Conservation (phyloP, 2,888 invertebrate genomes). For the Psylliodes chrysocephalus region DNA sequence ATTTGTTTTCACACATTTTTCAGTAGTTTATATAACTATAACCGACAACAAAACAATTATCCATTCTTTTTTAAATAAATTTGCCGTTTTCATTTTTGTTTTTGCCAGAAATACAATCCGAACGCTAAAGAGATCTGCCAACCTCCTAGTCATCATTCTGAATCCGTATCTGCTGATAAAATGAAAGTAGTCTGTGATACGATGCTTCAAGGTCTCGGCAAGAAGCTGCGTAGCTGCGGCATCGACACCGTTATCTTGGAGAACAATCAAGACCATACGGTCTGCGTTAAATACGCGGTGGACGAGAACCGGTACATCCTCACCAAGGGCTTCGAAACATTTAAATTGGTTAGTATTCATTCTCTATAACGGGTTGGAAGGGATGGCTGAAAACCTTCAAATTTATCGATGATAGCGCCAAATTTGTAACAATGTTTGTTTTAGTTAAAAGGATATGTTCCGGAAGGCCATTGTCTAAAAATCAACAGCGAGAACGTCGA, state of each 20-base stretch:
- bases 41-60: no score
- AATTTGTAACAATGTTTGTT: no score
- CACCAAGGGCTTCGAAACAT: constrained; percentile 65
- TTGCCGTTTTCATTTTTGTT: background rate
- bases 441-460: constrained; percentile 66
- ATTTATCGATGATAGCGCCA: no score
- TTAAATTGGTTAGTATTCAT: constrained; percentile 60
- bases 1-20: no score
- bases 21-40: no score
- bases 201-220: constrained; percentile 69
- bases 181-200: constrained; percentile 71
- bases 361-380: no score
- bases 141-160: constrained; percentile 55
- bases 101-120: constrained; percentile 31
- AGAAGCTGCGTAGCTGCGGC: constrained; percentile 73
- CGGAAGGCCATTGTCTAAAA: constrained; percentile 69
- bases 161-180: constrained; percentile 52
- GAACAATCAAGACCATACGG: constrained; percentile 65
- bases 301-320: constrained; percentile 68
- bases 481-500: constrained; percentile 68
- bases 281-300: constrained; percentile 66
- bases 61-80: no score
- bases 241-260: constrained; percentile 70
- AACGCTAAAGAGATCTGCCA: constrained; percentile 38
- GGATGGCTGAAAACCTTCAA: no score